These are phyloP conservation scores for Dicentrarchus labrax DNA, from an alignment of 2,113 vertebrate species.

Conservation along the genomic window DNA sequence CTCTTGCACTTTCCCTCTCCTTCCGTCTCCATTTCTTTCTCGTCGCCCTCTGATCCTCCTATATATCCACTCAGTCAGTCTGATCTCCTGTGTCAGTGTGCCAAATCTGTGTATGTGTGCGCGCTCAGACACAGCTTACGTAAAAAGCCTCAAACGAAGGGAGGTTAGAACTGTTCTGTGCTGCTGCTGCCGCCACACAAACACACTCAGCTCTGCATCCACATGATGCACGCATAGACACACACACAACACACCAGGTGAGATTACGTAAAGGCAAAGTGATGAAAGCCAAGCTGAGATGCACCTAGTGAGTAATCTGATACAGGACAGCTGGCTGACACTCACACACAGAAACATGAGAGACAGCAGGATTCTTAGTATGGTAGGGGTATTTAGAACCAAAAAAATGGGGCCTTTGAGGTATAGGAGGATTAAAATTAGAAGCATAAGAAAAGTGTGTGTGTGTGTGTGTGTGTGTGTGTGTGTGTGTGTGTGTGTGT, in stretches of 20 bases:
- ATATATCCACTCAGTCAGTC: slow-evolving; percentile 68
- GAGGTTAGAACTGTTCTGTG: slow-evolving; percentile 29
- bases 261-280: slow-evolving; percentile 73
- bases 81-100: slow-evolving; percentile 77
- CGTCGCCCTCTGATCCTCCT: slow-evolving; percentile 67
- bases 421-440: slow-evolving; percentile 1
- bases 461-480: slow-evolving; percentile 18
- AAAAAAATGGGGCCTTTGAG: neutral
- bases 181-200: slow-evolving; percentile 12
- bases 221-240: slow-evolving; percentile 1
- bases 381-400: slow-evolving; percentile 15
- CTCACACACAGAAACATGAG: neutral
- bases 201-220: slow-evolving; percentile 1
- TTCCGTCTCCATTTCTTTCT: slow-evolving; percentile 59
- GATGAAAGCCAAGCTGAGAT: slow-evolving; percentile 71
- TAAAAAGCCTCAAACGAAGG: slow-evolving; percentile 66
- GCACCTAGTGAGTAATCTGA: slow-evolving; percentile 72
- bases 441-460: slow-evolving; percentile 42
- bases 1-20: neutral
- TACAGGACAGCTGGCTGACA: slow-evolving; percentile 66
- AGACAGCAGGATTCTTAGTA: neutral
- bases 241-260: slow-evolving; percentile 52
- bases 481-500: too few species aligned
- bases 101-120: slow-evolving; percentile 56
- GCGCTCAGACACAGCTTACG: slow-evolving; percentile 50